phyloP scores from a whole-genome alignment of 2,113 vertebrate genomes.

The Benthochromis sp. region DNA sequence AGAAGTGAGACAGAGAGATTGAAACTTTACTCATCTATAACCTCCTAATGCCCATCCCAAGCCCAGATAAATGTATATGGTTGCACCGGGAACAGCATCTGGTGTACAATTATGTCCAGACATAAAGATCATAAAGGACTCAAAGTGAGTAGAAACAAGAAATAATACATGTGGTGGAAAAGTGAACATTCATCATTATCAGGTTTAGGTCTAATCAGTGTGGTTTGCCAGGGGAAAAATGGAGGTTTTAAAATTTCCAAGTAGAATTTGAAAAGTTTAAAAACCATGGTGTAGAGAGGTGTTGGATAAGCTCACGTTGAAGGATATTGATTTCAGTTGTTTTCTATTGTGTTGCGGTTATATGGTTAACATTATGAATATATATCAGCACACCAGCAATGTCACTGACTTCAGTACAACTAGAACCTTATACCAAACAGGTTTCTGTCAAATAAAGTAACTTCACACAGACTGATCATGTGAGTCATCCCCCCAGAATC shows the following conservation, averaged over 20 bases:
- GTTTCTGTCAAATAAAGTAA: neutral
- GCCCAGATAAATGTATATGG: neutral
- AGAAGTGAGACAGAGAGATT: neutral
- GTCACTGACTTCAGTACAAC: neutral
- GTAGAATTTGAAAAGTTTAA: neutral
- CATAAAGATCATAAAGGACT: neutral
- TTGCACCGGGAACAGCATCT: neutral
- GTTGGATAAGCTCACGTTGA: neutral
- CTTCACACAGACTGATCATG: neutral
- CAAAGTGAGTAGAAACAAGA: neutral
- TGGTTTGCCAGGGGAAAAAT: neutral
- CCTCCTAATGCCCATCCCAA: neutral
- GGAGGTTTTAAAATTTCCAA: neutral
- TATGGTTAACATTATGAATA: neutral
- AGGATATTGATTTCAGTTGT: neutral
- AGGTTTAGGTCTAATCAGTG: neutral
- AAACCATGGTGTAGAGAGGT: neutral
- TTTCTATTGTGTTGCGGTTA: neutral
- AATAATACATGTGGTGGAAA: neutral
- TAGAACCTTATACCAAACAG: neutral
- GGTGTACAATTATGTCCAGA: neutral
- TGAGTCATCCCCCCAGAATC: neutral
- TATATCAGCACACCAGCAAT: neutral
- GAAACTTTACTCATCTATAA: neutral
- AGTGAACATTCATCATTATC: neutral